These are phyloP conservation scores for Acanthopleura granulata DNA, from an alignment of 2,888 invertebrate species.

Conservation along the genomic window DNA sequence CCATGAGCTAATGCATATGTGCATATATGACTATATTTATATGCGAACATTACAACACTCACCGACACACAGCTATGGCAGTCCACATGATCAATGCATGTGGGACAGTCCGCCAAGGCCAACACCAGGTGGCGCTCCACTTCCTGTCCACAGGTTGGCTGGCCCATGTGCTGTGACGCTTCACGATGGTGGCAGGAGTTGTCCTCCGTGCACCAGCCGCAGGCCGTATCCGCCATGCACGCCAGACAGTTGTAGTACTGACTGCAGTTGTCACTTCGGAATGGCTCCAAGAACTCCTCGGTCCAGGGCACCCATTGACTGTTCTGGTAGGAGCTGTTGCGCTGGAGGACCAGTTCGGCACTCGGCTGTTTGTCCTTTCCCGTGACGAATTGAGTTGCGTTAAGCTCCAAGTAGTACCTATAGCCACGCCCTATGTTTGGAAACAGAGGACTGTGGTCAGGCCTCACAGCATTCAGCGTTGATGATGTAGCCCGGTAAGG, in stretches of 20 bases:
- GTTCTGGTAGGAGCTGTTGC: not conserved
- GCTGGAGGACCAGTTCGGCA: not conserved
- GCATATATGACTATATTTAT: too few relatives aligned
- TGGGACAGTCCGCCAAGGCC: slow-evolving; percentile 85
- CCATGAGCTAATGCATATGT: too few relatives aligned
- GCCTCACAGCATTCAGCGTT: slow-evolving; percentile 30
- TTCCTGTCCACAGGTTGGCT: not conserved
- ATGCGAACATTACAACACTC: slow-evolving; percentile 33
- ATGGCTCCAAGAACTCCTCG: slow-evolving; percentile 80
- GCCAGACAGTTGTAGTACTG: slow-evolving; percentile 87
- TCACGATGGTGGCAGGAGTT: not conserved
- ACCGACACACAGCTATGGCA: slow-evolving; percentile 88
- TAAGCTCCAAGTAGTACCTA: slow-evolving; percentile 58
- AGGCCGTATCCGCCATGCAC: slow-evolving; percentile 88
- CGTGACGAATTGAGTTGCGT: slow-evolving; percentile 27
- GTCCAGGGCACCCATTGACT: slow-evolving; percentile 17
- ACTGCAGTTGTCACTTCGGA: slow-evolving; percentile 77
- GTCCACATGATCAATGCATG: slow-evolving; percentile 90
- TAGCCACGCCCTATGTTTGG: slow-evolving; percentile 46
- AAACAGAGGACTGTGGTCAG: slow-evolving; percentile 44
- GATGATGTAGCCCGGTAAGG: slow-evolving; percentile 28
- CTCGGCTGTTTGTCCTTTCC: not conserved
- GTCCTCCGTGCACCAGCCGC: slow-evolving; percentile 84
- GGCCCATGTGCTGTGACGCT: not conserved
- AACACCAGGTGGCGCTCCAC: slow-evolving; percentile 73